A percentile compares a stretch with the other conserved stretches of the same genome.
phyloP scores from a whole-genome alignment of 2,888 invertebrate species.

The Hypomecis punctinalis region DNA sequence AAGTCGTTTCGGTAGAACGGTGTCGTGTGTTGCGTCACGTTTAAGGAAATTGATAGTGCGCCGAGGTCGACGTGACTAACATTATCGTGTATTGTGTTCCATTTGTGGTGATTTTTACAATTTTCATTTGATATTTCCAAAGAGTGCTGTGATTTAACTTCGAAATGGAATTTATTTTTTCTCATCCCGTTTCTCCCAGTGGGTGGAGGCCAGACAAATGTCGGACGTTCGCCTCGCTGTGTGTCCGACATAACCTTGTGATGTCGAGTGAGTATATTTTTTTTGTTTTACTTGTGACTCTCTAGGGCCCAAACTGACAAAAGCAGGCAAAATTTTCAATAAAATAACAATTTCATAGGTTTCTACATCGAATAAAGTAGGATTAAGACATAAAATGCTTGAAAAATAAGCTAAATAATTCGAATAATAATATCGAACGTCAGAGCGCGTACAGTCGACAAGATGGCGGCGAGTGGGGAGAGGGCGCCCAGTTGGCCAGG shows the following conservation, averaged over 20 bases:
- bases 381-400: constrained; percentile 49
- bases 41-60: constrained; percentile 84
- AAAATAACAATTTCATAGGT: constrained; percentile 32
- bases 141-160: constrained; percentile 65
- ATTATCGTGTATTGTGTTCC: constrained; percentile 75
- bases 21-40: constrained; percentile 84
- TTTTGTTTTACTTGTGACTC: constrained; percentile 57
- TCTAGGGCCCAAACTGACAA: constrained; percentile 41
- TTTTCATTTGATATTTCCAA: constrained; percentile 58
- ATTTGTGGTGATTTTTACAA: constrained; percentile 62
- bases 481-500: constrained; percentile 85
- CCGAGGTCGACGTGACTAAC: constrained; percentile 83
- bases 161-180: constrained; percentile 71
- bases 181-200: constrained; percentile 74
- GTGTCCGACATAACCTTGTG: constrained; percentile 82
- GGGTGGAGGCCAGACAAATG: constrained; percentile 81
- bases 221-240: constrained; percentile 76
- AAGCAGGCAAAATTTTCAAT: constrained; percentile 33
- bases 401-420: constrained; percentile 61
- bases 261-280: constrained; percentile 77
- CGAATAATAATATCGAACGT: constrained; percentile 82
- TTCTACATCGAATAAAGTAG: constrained; percentile 43
- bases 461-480: constrained; percentile 85
- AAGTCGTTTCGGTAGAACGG: constrained; percentile 85
- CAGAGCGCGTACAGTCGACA: constrained; percentile 78